Evolutionary conservation across 2,797 vertebrate genomes (phyloP).

Genomic region (Spea hammondii): DNA sequence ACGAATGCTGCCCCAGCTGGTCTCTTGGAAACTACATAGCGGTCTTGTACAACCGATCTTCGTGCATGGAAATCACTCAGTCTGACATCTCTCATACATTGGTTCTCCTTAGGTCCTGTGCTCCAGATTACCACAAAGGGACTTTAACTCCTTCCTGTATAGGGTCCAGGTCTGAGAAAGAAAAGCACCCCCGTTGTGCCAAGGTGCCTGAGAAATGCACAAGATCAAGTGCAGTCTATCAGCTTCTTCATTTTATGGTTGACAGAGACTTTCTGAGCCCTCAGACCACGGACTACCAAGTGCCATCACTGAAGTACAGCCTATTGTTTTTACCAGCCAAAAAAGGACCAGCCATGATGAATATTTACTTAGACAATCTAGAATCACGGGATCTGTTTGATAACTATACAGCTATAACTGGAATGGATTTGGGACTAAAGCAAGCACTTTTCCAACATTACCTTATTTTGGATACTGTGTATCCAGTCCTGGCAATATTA

Average conservation of each 20-base stretch:
- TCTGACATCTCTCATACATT: slow-evolving; percentile 84
- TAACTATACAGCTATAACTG: slow-evolving; percentile 88
- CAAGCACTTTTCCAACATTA: slow-evolving; percentile 89
- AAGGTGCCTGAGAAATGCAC: slow-evolving; percentile 85
- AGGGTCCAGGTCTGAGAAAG: slow-evolving; percentile 61
- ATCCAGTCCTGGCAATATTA: slow-evolving; percentile 82
- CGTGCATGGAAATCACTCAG: slow-evolving; percentile 86
- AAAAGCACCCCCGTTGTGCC: slow-evolving; percentile 77
- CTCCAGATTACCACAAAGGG: slow-evolving; percentile 85
- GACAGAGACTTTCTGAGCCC: slow-evolving; percentile 95
- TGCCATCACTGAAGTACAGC: slow-evolving; percentile 94
- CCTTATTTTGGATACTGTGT: slow-evolving; percentile 84
- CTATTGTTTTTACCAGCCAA: slow-evolving; percentile 85
- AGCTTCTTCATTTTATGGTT: slow-evolving; percentile 91
- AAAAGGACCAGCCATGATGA: slow-evolving; percentile 88
- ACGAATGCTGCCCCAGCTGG: slow-evolving; percentile 94
- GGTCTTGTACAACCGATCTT: slow-evolving; percentile 88
- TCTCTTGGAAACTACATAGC: slow-evolving; percentile 95
- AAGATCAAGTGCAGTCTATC: slow-evolving; percentile 80
- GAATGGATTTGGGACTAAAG: slow-evolving; percentile 96
- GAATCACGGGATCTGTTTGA: slow-evolving; percentile 81
- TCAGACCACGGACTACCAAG: slow-evolving; percentile 91
- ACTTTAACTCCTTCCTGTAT: slow-evolving; percentile 79
- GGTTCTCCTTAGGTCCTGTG: slow-evolving; percentile 85
- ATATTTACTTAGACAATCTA: slow-evolving; percentile 86